Conservation (phyloP, 1,140 invertebrate genomes). For the Conus ventricosus region DNA sequence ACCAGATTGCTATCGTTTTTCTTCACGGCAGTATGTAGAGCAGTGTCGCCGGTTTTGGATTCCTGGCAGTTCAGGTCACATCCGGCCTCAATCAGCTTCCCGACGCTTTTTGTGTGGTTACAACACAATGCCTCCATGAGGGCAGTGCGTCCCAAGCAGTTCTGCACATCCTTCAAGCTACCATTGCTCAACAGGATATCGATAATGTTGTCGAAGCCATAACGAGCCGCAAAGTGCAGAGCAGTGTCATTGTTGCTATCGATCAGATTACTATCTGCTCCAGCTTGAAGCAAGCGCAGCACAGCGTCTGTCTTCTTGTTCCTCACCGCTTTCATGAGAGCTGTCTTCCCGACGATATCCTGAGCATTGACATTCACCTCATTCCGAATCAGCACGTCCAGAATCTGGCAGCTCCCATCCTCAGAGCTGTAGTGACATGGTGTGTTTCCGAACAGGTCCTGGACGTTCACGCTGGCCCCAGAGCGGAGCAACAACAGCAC, state of each 20-base stretch:
- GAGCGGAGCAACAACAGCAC: slow-evolving; percentile 69
- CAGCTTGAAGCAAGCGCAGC: slow-evolving; percentile 63
- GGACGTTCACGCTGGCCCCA: slow-evolving; percentile 70
- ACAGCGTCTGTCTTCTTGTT: slow-evolving; percentile 73
- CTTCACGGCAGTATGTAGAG: slow-evolving; percentile 77
- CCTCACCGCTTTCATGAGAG: slow-evolving; percentile 73
- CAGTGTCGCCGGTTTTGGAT: slow-evolving; percentile 73
- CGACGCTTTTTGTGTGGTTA: slow-evolving; percentile 71
- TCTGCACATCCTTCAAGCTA: slow-evolving; percentile 72
- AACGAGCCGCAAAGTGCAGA: slow-evolving; percentile 81
- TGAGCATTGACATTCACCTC: slow-evolving; percentile 70
- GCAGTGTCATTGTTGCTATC: slow-evolving; percentile 98
- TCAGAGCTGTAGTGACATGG: slow-evolving; percentile 74
- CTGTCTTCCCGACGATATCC: slow-evolving; percentile 73
- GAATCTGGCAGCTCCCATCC: slow-evolving; percentile 71
- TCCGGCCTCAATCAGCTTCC: slow-evolving; percentile 61
- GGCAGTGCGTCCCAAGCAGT: slow-evolving; percentile 73
- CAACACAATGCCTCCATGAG: slow-evolving; percentile 74
- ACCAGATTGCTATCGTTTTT: slow-evolving; percentile 78
- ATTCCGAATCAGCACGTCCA: slow-evolving; percentile 69
- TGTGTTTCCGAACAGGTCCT: slow-evolving; percentile 74
- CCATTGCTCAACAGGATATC: slow-evolving; percentile 67
- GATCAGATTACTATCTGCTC: slow-evolving; percentile 88
- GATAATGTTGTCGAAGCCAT: slow-evolving; percentile 68
- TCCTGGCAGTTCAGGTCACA: slow-evolving; percentile 73